Evolutionary conservation across 2,797 vertebrate species (phyloP), one percentile per base, ranked within the genome.

Genomic region (Sphenodon punctatus): DNA sequence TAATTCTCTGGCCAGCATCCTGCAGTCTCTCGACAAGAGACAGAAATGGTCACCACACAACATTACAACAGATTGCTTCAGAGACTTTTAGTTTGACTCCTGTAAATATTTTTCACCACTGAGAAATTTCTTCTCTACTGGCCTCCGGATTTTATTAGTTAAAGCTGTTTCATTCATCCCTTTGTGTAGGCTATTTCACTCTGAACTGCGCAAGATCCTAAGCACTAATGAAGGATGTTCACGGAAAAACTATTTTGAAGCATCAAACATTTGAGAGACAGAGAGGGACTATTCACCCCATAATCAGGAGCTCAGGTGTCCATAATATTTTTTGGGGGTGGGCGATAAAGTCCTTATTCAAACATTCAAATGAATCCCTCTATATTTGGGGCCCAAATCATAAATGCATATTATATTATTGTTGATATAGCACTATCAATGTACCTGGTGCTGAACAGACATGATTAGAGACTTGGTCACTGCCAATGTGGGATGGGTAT

Each of bases 31-130:
- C n/a, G n/a, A n/a, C n/a, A n/a, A n/a, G n/a, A 70, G 27, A 55
- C 63, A 75, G 14, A n/a, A 82, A 48, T 20, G 48, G 23, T 10
- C 63, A 42, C 56, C 43, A 48, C 6, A 42, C 15, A 49, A 63
- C 45, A 46, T 73, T 77, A 78, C 87, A 87, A 45, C 8, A 67
- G 17, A 67, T 79, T 75, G 91, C 42, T 63, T 10, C 69, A 55
- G 23, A 32, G 66, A 42, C 22, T 25, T 10, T 25, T 30, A 17
- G 60, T 30, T 53, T 58, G 42, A 42, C 38, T 64, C 36, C 30
- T 51, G 48, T 45, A 41, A 64, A 4, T 32, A 56, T 32, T 69
- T 59, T 66, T 36, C 53, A 19, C 36, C 53, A 51, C 23, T 20
- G 27, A 46, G 51, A 51, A 65, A 82, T 65, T 15, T 70, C 43